These are phyloP conservation scores for Muscidifurax raptorellus DNA, from an alignment of 1,140 invertebrate genomes.

Conservation along the genomic window DNA sequence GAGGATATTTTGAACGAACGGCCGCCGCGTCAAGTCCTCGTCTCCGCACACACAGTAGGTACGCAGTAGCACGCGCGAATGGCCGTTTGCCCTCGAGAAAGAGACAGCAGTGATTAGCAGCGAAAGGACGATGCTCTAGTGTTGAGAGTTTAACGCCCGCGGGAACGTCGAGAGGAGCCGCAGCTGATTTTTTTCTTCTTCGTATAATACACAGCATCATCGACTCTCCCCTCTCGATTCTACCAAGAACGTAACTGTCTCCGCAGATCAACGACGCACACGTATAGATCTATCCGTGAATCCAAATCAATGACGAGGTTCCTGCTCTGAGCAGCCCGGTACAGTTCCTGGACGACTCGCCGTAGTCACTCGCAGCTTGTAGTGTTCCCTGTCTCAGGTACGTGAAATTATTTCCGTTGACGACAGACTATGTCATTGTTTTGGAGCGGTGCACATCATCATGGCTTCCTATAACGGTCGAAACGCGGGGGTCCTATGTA, in stretches of 20 bases:
- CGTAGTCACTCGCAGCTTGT: no score
- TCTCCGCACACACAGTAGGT: neutral
- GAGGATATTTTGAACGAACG: slow-evolving; percentile 61
- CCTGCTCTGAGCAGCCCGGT: neutral
- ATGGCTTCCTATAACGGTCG: slow-evolving; percentile 15
- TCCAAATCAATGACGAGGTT: neutral
- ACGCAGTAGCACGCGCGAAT: slow-evolving; percentile 30
- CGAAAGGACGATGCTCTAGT: neutral
- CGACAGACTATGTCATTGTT: neutral
- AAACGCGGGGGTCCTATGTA: neutral
- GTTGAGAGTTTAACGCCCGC: neutral
- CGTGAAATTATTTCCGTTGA: neutral
- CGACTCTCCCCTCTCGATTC: neutral
- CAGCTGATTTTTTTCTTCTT: neutral
- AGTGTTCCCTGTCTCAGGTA: neutral
- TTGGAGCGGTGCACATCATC: slow-evolving; percentile 9
- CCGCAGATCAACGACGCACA: slow-evolving; percentile 22
- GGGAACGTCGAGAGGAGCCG: neutral
- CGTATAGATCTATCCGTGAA: neutral
- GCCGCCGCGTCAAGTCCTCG: slow-evolving; percentile 56
- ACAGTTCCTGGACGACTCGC: neutral
- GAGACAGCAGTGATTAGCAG: slow-evolving; percentile 8
- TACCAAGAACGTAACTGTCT: neutral
- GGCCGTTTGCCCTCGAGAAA: neutral
- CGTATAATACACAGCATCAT: no score